Base-by-base conservation (phyloP, 2,888 invertebrate species). In the Dexiosoma caninum region DNA sequence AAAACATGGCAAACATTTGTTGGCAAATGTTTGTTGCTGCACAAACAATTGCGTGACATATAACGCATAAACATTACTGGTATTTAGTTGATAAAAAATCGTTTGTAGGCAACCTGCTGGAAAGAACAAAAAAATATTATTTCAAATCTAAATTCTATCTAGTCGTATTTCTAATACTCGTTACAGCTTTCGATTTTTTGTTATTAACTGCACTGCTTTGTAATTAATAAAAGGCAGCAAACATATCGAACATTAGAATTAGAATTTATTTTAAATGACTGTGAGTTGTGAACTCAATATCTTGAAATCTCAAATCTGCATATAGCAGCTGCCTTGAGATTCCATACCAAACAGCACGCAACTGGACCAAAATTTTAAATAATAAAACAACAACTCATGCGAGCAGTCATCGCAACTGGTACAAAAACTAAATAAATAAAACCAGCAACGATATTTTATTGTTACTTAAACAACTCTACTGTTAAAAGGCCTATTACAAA, bases 251-350 rank as follows among this genome's bases (percentile, higher is more conserved):
- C 55, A 27, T 9, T 30, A 69, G 19, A 46, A 49, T 64, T 71
- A n/a, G n/a, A n/a, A n/a, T 60, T 71, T 78, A 78, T 71, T 78
- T 67, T 67, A 71, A 82, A 70, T 82, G 78, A 75, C 75, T 82
- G 35, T 78, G 66, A 60, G 66, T 75, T 81, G 78, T 71, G 81
- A 81, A 77, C 72, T 81, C 77, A 81, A 81, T 81, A 77, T 77
- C 81, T 72, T 74, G 37, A 76, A 69, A 81, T 77, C 77, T 57
- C 21, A 82, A 82, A 82, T 82, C 82, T 82, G 82, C 80, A 82
- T 82, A 82, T 23, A 46, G 67, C 75, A 46, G 67, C 75, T 71
- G 67, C 80, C 82, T 80, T 81, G 82, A 82, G 78, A 77, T 80
- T 80, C 76, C 80, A 67, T 66, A 72, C 67, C n/a, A 76, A 75